Base-by-base conservation (phyloP, 2,888 invertebrate species). In the Latrodectus hesperus region DNA sequence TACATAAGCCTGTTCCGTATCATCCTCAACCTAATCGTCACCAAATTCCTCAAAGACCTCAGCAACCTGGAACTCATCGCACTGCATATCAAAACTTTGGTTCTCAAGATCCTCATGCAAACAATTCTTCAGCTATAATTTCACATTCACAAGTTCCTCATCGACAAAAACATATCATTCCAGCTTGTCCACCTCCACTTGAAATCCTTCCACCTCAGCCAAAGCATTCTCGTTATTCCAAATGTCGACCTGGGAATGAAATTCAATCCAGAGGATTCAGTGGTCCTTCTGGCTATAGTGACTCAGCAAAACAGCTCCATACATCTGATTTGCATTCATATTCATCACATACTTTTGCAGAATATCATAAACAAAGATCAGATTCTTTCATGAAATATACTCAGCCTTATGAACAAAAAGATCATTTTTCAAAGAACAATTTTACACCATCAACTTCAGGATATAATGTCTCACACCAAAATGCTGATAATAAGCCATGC, bases 1-100 rank as follows among this genome's bases (percentile, higher is more conserved):
- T 91, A 53, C 91, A 91, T 76, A 91, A 91, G 73, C 91, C 91
- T 60, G 90, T 91, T 70, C 90, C 91, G 38, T 91, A 90, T 89
- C 90, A 91, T 88, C 90, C 91, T n/a, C 89, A 89, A 55, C 89
- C 86, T 11, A 88, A 81, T 79, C 87, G 55, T 17, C 84, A 79
- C 53, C 88, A 74, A 12, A 49, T 82, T n/a, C 85, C 88, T 67
- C 79, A 78, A 67, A 74, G 78, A 17, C 84, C 89, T 49, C 73
- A 81, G 12, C 86, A 81, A 49, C 88, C 80, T 14, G 49, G 75
- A 9, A 26, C 81, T n/a, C 82, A 77, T 55, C 74, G 72, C 60
- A 85, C 84, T 55, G 75, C 70, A 51, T 89, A 84, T 75, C 84
- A 75, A 74, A 26, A 80, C 75, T 83, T 82, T 77, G 82, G 84